Evolutionary conservation across 2,888 invertebrate genomes (phyloP).

Genomic region (Tiliacea citrago): DNA sequence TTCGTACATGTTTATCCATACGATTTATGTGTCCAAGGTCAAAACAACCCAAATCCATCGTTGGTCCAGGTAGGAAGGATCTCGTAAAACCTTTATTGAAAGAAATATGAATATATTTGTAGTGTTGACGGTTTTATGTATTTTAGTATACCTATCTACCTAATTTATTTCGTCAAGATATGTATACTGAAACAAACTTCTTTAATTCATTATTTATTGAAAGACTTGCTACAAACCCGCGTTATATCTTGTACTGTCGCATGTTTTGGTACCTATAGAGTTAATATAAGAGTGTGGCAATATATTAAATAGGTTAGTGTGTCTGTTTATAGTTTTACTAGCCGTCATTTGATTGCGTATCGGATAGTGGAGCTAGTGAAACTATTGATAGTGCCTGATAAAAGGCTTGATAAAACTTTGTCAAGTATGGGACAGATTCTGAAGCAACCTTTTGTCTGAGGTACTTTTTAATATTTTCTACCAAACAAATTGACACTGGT

Average conservation of each 20-base stretch:
- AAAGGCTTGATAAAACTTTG: conserved; percentile 46
- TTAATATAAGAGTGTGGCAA: conserved; percentile 12
- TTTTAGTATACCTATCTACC: not conserved
- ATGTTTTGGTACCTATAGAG: not conserved
- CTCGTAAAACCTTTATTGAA: conserved; percentile 71
- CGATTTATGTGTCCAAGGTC: conserved; percentile 14
- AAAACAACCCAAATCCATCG: conserved; percentile 22
- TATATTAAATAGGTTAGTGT: conserved; percentile 14
- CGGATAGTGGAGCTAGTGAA: conserved; percentile 34
- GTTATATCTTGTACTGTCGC: not conserved
- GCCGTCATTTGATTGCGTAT: conserved; percentile 40
- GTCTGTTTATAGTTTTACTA: conserved; percentile 15
- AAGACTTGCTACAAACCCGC: not conserved
- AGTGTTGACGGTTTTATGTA: conserved; percentile 57
- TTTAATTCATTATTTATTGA: conserved; percentile 42
- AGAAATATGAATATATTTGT: conserved; percentile 42
- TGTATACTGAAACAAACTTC: not conserved
- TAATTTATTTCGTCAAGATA: conserved; percentile 13
- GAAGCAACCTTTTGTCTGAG: not conserved
- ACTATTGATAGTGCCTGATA: conserved; percentile 59
- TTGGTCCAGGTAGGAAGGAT: conserved; percentile 62
- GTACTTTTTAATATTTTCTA: not conserved
- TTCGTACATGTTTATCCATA: not conserved
- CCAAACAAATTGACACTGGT: not conserved
- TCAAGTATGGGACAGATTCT: conserved; percentile 29